Evolutionary conservation across 2,888 invertebrate species (phyloP).

Genomic region (Nymphalis polychloros): DNA sequence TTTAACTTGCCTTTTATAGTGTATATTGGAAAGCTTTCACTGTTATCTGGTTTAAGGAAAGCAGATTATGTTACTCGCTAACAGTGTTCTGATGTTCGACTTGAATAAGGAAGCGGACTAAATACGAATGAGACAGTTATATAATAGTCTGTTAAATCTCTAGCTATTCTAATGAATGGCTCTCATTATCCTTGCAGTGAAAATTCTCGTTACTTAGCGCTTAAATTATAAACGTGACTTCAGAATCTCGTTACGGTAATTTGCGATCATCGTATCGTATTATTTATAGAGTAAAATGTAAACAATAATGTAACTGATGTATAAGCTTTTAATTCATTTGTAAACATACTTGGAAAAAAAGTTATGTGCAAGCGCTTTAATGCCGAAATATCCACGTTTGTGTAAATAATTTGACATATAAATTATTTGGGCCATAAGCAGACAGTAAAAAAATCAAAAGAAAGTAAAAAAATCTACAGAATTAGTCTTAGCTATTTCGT

Average conservation of each 20-base stretch:
- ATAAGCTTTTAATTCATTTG: too few species aligned
- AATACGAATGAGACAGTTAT: constrained; percentile 23
- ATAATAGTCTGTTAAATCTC: constrained; percentile 28
- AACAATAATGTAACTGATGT: background rate
- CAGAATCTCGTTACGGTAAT: background rate
- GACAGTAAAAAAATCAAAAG: too few species aligned
- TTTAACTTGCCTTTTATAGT: constrained; percentile 55
- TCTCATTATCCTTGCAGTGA: constrained; percentile 5
- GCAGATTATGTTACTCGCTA: constrained; percentile 29
- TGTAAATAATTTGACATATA: too few species aligned
- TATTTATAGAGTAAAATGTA: too few species aligned
- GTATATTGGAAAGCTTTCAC: constrained; percentile 56
- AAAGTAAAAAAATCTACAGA: too few species aligned
- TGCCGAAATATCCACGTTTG: too few species aligned
- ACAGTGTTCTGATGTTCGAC: constrained; percentile 29
- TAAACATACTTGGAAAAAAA: too few species aligned
- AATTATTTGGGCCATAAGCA: too few species aligned
- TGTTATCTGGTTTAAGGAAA: constrained; percentile 39
- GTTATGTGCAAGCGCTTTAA: too few species aligned
- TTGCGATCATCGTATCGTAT: background rate
- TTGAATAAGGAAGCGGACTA: constrained; percentile 35
- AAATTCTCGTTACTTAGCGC: background rate
- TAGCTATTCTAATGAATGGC: constrained; percentile 27
- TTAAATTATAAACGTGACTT: background rate
- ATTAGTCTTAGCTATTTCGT: too few species aligned